Base-by-base conservation (phyloP, 2,888 invertebrate genomes). In the Andrena bicolor region DNA sequence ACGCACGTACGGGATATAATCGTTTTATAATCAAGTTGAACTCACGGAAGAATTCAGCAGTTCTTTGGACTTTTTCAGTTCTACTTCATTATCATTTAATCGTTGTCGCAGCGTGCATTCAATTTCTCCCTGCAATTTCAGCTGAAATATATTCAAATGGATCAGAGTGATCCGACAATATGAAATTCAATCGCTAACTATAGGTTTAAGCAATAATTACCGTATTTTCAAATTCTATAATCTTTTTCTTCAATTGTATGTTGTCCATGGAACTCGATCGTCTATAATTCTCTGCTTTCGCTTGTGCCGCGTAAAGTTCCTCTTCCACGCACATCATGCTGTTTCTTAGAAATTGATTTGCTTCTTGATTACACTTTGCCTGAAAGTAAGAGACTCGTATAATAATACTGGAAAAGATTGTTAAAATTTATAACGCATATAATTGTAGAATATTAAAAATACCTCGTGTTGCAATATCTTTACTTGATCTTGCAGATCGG, bases 391-490 rank as follows among this genome's bases (percentile, higher is more conserved):
- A 41, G 66, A 60, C 28, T n/a, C 26, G 20, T 16, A 49, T 16
- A 60, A 61, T 23, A 30, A 8, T 23, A 30, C 6, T 41, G n/a
- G 26, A 23, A 16, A 66, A 35, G 8, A 7, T 53, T 63, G 13
- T 53, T 41, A 16, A 66, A 32, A 71, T 2, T 23, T n/a, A 41
- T 20, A 6, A 51, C 8, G 23, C 41, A 30, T 5, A 3, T 28
- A 60, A 30, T 41, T 64, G 68, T 53, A 66, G 60, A 63, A 26
- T 61, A n/a, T 30, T 16, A 41, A 41, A 69, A 41, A 69, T 86
- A 92, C 92, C 84, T 92, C 91, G 20, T 87, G 89, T 80, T 89
- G 85, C 20, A 92, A 76, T 80, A 84, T 77, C 68, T 83, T 87
- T 63, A 92, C 72, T 86, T 91, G 89, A 53, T 89, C 87, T 80